Conservation (phyloP, 2,888 invertebrate species). For the Ichneumon xanthorius region DNA sequence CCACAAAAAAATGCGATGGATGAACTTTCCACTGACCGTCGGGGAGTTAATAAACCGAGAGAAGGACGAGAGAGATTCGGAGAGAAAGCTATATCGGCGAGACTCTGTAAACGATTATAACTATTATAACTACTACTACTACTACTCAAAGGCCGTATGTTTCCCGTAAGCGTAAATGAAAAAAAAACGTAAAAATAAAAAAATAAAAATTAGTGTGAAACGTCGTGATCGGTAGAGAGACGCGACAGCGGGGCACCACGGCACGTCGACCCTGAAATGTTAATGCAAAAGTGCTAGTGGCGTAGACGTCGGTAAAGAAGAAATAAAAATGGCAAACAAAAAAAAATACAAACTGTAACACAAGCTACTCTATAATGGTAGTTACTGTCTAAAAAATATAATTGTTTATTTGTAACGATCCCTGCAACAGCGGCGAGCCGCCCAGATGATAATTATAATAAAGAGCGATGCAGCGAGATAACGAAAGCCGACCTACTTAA, state of each 20-base stretch:
- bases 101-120: constrained; percentile 19
- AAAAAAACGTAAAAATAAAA: constrained; percentile 1
- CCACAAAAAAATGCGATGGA: neutral
- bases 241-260: neutral
- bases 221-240: constrained; percentile 24
- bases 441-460: constrained; percentile 64
- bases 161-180: neutral
- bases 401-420: constrained; percentile 81
- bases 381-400: constrained; percentile 77
- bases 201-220: constrained; percentile 35
- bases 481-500: constrained; percentile 22
- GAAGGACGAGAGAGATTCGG: neutral
- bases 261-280: constrained; percentile 36
- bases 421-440: constrained; percentile 67
- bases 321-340: constrained; percentile 6
- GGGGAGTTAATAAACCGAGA: neutral
- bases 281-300: constrained; percentile 49
- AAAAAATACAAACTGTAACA: constrained; percentile 33
- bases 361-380: constrained; percentile 70
- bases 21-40: neutral
- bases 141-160: constrained; percentile 18
- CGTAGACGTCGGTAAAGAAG: constrained; percentile 56
- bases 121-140: constrained; percentile 20
- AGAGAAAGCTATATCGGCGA: constrained; percentile 3
- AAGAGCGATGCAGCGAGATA: constrained; percentile 67